Evolutionary conservation across 2,888 invertebrate species (phyloP).

Genomic region (Hirudinaria manillensis): DNA sequence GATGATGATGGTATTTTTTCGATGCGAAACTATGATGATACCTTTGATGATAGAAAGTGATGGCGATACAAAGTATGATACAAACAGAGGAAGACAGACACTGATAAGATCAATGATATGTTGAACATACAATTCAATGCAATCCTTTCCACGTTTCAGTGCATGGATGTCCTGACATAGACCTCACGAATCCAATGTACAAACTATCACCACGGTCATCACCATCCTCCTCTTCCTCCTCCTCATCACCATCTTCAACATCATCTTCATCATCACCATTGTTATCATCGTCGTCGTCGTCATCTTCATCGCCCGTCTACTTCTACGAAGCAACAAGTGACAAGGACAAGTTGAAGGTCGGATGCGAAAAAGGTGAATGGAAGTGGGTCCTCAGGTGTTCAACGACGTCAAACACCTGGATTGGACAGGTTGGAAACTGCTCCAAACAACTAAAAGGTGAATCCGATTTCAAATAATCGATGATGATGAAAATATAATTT

Average conservation of each 20-base stretch:
- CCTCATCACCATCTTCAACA: conserved; percentile 6
- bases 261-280: conserved; percentile 26
- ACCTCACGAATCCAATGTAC: background rate
- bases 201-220: conserved; percentile 16
- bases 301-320: conserved; percentile 25
- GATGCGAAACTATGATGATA: conserved; percentile 8
- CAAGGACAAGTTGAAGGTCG: background rate
- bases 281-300: conserved; percentile 28
- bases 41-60: background rate
- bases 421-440: conserved; percentile 28
- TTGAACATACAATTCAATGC: too few species aligned
- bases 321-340: background rate
- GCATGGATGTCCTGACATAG: conserved; percentile 15
- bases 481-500: background rate
- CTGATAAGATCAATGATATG: background rate
- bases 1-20: conserved; percentile 18
- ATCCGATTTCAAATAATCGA: background rate
- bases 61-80: too few species aligned
- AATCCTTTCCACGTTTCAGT: conserved; percentile 3
- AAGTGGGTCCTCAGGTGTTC: conserved; percentile 24
- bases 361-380: conserved; percentile 22
- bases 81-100: background rate
- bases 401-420: conserved; percentile 25
- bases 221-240: conserved; percentile 20
- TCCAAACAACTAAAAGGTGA: conserved; percentile 20